Evolutionary conservation across 2,113 vertebrate genomes (phyloP).

Genomic region (Turdus rufiventris): DNA sequence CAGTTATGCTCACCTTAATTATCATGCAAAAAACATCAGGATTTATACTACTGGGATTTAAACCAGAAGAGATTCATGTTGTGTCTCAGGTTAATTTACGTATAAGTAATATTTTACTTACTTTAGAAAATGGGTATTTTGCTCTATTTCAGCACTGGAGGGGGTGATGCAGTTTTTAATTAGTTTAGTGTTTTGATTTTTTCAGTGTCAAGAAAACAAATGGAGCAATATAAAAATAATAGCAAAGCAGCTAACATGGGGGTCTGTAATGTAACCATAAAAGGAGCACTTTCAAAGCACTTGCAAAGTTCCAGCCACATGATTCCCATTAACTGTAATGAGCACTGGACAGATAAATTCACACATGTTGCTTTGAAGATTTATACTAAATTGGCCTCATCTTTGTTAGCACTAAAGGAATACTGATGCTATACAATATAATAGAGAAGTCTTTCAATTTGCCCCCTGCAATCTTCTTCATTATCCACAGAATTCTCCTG

Average conservation of each 20-base stretch:
- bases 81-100: not conserved
- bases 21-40: not conserved
- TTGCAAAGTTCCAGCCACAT: conserved; percentile 35
- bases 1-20: not conserved
- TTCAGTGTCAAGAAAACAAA: conserved; percentile 51
- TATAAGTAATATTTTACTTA: not conserved
- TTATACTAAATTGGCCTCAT: conserved; percentile 41
- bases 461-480: conserved; percentile 60
- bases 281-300: conserved; percentile 17
- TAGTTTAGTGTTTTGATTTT: conserved; percentile 28
- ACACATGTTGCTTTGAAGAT: conserved; percentile 56
- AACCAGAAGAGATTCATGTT: not conserved
- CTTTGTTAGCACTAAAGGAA: conserved; percentile 51
- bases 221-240: conserved; percentile 31
- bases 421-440: not conserved
- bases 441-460: conserved; percentile 29
- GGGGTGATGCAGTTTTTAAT: not conserved
- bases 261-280: not conserved
- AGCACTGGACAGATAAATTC: conserved; percentile 51
- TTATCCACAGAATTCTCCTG: conserved; percentile 34
- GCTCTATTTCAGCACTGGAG: not conserved
- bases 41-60: not conserved
- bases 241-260: not conserved
- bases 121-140: not conserved
- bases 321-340: conserved; percentile 56